Evolutionary conservation across 2,113 vertebrate species (phyloP).

Genomic region (Poicephalus meyeri): DNA sequence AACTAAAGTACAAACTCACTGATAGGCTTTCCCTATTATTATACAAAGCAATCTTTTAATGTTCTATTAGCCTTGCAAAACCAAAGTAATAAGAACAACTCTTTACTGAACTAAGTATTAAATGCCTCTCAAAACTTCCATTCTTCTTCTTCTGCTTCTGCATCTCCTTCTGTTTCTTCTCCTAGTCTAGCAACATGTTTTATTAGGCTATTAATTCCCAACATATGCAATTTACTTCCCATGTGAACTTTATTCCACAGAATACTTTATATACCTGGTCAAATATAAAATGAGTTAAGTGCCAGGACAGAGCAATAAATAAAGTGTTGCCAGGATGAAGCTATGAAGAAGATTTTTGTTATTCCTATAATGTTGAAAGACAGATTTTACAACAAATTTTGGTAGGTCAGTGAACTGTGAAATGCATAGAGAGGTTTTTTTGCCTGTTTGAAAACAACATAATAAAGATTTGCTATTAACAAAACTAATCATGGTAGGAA

Average conservation of each 20-base stretch:
- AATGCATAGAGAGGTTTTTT: neutral
- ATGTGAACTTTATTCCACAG: neutral
- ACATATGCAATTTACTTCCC: neutral
- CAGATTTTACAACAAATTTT: conserved; percentile 14
- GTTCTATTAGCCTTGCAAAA: neutral
- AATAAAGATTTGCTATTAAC: conserved; percentile 38
- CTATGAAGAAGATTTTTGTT: neutral
- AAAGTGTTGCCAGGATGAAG: neutral
- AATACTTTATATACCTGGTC: neutral
- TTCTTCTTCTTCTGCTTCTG: neutral
- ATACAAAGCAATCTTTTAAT: neutral
- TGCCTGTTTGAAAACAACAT: conserved; percentile 1
- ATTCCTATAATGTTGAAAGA: neutral
- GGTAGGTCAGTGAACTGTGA: conserved; percentile 1
- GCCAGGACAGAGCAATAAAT: neutral
- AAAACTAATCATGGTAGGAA: neutral
- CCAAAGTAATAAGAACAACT: neutral
- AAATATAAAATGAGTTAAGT: neutral
- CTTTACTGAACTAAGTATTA: neutral
- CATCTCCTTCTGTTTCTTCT: neutral
- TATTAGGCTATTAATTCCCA: neutral
- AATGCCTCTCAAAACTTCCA: neutral
- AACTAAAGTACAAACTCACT: neutral
- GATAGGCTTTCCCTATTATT: neutral
- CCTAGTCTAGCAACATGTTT: neutral